A percentile compares a stretch with the other conserved stretches of the same genome.
Conservation (phyloP, 2,888 invertebrate genomes). For the Drosophila mulleri region DNA sequence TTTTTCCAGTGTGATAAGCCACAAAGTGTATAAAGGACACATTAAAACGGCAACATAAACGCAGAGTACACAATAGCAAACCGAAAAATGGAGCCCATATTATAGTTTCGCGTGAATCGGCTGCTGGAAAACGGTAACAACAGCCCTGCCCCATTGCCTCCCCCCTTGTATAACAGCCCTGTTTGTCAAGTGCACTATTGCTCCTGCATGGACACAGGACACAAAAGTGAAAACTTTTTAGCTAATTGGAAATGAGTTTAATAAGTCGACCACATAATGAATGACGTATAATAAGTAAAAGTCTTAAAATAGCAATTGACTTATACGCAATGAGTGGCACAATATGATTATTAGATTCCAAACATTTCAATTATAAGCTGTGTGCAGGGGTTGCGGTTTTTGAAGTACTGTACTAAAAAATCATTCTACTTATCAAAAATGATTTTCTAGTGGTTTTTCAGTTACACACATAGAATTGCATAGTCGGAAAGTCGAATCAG, state of each 20-base stretch:
- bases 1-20: constrained; percentile 70
- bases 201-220: constrained; percentile 54
- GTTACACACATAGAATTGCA: constrained; percentile 42
- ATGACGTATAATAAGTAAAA: neutral
- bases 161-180: constrained; percentile 76
- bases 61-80: constrained; percentile 39
- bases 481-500: constrained; percentile 27
- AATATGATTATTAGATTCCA: constrained; percentile 7
- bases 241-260: constrained; percentile 28
- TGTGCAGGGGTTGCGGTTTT: constrained; percentile 8
- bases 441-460: constrained; percentile 55
- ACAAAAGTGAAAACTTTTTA: constrained; percentile 47
- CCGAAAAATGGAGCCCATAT: constrained; percentile 53
- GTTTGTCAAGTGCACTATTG: constrained; percentile 27
- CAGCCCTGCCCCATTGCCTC: constrained; percentile 56
- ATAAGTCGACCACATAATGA: constrained; percentile 25
- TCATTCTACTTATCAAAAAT: constrained; percentile 18
- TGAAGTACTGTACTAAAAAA: constrained; percentile 36
- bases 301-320: neutral
- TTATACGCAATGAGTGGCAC: constrained; percentile 17
- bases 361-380: constrained; percentile 18
- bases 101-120: constrained; percentile 66
- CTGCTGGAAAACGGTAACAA: constrained; percentile 75
- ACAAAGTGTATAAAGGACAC: constrained; percentile 40
- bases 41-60: constrained; percentile 45